Evolutionary conservation across 2,113 vertebrate genomes (phyloP), one percentile per base, ranked within the genome.

Genomic region (Telmatochromis sp.): DNA sequence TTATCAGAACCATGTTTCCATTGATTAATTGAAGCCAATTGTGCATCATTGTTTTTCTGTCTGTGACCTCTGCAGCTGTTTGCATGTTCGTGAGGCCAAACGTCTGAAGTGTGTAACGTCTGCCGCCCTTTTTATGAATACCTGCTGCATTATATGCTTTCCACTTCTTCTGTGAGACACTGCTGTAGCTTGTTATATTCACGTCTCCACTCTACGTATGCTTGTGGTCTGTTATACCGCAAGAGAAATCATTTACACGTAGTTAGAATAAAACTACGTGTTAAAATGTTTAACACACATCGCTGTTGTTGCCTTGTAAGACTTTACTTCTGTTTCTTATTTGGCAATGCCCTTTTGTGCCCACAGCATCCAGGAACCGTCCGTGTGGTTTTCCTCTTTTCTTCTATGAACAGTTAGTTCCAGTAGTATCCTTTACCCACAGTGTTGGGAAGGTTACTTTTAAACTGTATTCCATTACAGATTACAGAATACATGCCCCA

Each of bases 11-110:
- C 84, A 87, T 42, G 71, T 92, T 94, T 88, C 88, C 71, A 40
- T 85, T 3, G 11, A 55, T 85, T 92, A 89, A 91, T 92, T 92
- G 80, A 86, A 90, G 89, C 87, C 90, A 89, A 89, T 89, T n/a
- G 71, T 51, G 83, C 73, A 47, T 83, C 33, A 3, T 31, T 73
- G 87, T 42, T 42, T 85, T 58, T 50, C 65, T 51, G 85, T 86
- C 85, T 81, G 82, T 78, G 68, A 85, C 81, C 81, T 90, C 81
- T 84, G 73, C 86, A 87, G 91, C 91, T 92, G 93, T 83, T 68
- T 75, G 71, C 73, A 65, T 81, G 58, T 86, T 90, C 79, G 68
- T 54, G 21, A 86, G 63, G 86, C 91, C 87, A 91, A 93, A 82
- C 50, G 5, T 86, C 42, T 71, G 33, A 87, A 89, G 75, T 51